Evolutionary conservation across 2,888 invertebrate genomes (phyloP), one percentile per base, ranked within the genome.

Genomic region (Pocota personata): DNA sequence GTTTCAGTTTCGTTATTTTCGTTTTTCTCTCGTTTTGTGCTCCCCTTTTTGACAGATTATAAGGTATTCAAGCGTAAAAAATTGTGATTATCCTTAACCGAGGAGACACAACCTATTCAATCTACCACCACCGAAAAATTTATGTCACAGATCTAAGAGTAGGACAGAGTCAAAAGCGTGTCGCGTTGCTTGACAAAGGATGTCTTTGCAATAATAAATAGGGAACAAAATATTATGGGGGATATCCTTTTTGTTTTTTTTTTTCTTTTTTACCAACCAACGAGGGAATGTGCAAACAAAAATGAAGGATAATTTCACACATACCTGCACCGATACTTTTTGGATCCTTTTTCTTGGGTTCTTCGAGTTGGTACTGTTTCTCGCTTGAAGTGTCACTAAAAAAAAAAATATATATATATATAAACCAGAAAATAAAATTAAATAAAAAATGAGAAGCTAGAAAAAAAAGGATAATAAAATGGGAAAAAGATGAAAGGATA

Each of bases 261-360:
- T 48, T 46, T 16, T 48, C 12, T 48, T 12, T 30, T 37, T 16
- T 43, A 43, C 19, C 19, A 46, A 40, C 32, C 46, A 43, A 62
- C 16, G 46, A 60, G 30, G 66, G 58, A 21, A 73, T 64, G 79
- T 75, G 71, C 75, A 52, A 79, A 79, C 35, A 73, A 16, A 62
- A 55, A 66, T 35, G 50, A 77, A 76, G 62, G 57, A 82, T 64
- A 79, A 79, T 79, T 84, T 79, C 58, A 79, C 80, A 79, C 84
- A 84, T 84, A 84, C 84, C 80, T 84, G 75, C 64, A 50, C 57
- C 27, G 30, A 24, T 69, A 35, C 21, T 46, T n/a, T 16, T 77
- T 1, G 66, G 62, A 83, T 84, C 75, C 71, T 76, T 64, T 79
- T 69, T 75, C 14, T 58, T 55, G 14, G 50, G 30, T 10, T 50